A percentile compares a stretch with the other conserved stretches of the same genome.
Evolutionary conservation across 2,888 invertebrate genomes (phyloP).

Genomic region (Agonum fuliginosum): DNA sequence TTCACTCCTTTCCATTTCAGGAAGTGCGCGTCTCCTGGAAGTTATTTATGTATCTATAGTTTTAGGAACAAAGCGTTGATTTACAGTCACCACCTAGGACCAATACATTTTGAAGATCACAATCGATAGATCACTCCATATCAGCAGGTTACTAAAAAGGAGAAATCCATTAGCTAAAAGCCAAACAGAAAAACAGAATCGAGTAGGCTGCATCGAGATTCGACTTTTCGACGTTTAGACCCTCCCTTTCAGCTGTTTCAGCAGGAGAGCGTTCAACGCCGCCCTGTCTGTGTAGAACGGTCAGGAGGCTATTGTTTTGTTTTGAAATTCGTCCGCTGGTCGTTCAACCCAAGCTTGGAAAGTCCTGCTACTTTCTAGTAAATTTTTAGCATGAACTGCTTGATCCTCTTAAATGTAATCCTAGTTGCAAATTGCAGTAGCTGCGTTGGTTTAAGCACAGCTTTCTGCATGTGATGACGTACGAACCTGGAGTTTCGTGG

Average conservation of each 20-base stretch:
- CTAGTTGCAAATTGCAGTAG: no score
- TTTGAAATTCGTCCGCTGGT: not conserved
- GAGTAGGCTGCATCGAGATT: slow-evolving; percentile 3
- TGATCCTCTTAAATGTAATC: no score
- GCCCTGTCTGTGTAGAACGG: slow-evolving; percentile 16
- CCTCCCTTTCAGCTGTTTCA: not conserved
- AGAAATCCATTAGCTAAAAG: slow-evolving; percentile 32
- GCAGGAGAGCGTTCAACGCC: not conserved
- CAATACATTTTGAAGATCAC: slow-evolving; percentile 5
- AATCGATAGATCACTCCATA: slow-evolving; percentile 23
- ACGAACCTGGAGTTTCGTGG: no score
- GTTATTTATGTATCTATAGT: not conserved
- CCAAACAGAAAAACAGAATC: slow-evolving; percentile 16
- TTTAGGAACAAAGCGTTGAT: not conserved
- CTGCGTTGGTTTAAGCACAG: no score
- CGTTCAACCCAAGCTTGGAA: not conserved
- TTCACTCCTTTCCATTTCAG: not conserved
- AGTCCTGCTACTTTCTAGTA: no score
- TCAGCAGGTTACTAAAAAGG: slow-evolving; percentile 4
- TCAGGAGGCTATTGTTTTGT: not conserved
- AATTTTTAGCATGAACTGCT: no score
- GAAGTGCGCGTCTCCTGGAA: not conserved
- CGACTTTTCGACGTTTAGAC: not conserved
- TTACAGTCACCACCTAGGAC: not conserved
- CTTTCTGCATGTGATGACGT: no score